These are phyloP conservation scores for Channa maculata DNA, from an alignment of 2,113 vertebrate genomes.

Conservation along the genomic window DNA sequence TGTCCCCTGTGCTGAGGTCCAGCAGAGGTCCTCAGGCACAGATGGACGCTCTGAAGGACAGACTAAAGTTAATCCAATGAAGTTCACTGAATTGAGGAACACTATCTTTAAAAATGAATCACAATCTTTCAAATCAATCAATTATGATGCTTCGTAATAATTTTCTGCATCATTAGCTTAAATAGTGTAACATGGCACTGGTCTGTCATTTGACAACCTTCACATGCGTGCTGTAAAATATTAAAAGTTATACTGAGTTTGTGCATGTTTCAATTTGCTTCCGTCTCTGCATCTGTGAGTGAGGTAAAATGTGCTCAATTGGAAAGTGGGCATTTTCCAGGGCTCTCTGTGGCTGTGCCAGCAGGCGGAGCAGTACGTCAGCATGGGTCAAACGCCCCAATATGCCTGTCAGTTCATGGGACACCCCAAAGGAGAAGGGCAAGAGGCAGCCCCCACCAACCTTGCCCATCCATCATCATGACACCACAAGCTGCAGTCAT, in stretches of 20 bases:
- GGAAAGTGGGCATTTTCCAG: conserved; percentile 64
- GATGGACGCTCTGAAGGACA: conserved; percentile 12
- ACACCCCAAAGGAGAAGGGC: conserved; percentile 80
- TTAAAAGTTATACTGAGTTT: background rate
- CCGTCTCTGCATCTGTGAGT: background rate
- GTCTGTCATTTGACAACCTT: background rate
- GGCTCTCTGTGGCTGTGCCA: conserved; percentile 70
- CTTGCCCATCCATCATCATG: conserved; percentile 86
- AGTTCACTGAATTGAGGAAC: background rate
- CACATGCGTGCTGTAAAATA: background rate
- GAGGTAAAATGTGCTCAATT: conserved; percentile 24
- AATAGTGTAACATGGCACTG: background rate
- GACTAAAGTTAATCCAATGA: background rate
- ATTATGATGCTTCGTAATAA: background rate
- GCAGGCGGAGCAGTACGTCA: conserved; percentile 62
- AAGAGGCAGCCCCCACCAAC: conserved; percentile 78
- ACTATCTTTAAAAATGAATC: background rate
- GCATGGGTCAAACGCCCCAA: conserved; percentile 71
- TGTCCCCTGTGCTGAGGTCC: conserved; percentile 43
- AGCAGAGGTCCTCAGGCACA: conserved; percentile 48
- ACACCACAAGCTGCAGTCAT: conserved; percentile 78
- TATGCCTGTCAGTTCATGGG: conserved; percentile 79
- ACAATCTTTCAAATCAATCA: background rate
- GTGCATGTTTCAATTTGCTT: background rate
- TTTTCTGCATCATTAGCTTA: background rate